These are phyloP conservation scores for Centropus bengalensis DNA, from an alignment of 2,113 vertebrate species.

Conservation along the genomic window DNA sequence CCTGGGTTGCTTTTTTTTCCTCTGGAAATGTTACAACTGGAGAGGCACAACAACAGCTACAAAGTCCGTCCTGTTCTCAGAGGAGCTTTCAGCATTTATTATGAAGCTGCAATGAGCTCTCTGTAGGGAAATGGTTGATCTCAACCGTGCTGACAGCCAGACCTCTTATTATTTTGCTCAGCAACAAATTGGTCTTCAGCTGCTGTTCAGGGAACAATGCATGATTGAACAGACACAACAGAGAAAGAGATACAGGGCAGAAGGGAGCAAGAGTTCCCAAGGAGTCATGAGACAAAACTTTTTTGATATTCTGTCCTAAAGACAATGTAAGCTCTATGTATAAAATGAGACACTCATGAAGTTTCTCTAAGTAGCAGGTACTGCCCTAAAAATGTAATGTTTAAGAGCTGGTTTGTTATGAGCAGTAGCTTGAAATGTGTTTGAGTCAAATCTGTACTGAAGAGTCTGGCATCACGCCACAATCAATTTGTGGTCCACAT, in stretches of 20 bases:
- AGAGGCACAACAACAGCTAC: slow-evolving; percentile 53
- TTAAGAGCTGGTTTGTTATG: neutral
- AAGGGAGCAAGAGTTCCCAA: slow-evolving; percentile 68
- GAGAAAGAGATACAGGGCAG: slow-evolving; percentile 44
- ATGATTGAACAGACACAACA: slow-evolving; percentile 56
- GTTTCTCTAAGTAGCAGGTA: neutral
- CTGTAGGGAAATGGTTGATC: slow-evolving; percentile 65
- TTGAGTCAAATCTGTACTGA: neutral
- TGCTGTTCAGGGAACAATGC: slow-evolving; percentile 67
- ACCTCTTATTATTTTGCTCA: slow-evolving; percentile 67
- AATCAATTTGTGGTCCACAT: neutral
- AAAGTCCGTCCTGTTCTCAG: slow-evolving; percentile 12
- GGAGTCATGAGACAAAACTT: slow-evolving; percentile 71
- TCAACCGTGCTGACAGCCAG: slow-evolving; percentile 73
- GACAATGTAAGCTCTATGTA: slow-evolving; percentile 30
- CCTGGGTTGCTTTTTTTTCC: slow-evolving; percentile 15
- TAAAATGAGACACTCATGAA: slow-evolving; percentile 20
- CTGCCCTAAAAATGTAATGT: neutral
- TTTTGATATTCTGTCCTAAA: slow-evolving; percentile 61
- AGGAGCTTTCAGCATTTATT: slow-evolving; percentile 46
- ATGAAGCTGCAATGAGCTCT: slow-evolving; percentile 35
- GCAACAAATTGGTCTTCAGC: slow-evolving; percentile 74
- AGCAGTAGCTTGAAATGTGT: neutral
- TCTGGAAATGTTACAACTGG: neutral
- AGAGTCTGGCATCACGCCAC: neutral